These are phyloP conservation scores for Clunio marinus DNA, from an alignment of 2,888 invertebrate genomes.

Conservation along the genomic window DNA sequence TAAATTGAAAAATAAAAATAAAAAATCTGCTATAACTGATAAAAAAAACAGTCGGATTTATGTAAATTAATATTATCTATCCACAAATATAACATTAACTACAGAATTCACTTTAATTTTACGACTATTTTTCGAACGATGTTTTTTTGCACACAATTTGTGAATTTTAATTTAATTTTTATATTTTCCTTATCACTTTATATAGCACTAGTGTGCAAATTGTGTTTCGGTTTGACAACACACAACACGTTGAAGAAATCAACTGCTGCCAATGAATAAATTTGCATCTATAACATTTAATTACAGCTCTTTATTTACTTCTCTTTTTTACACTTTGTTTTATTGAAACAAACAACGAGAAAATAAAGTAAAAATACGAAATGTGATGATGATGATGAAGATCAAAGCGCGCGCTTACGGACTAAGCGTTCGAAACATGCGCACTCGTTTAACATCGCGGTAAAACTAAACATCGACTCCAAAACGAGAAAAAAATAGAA, in stretches of 20 bases:
- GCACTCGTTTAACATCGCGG: conserved; percentile 41
- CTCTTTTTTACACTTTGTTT: not conserved
- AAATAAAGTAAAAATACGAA: too few species aligned
- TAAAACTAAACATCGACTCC: conserved; percentile 37
- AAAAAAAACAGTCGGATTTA: not conserved
- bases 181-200: not conserved
- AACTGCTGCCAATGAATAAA: conserved; percentile 25
- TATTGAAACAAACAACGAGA: not conserved
- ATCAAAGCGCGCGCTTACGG: conserved; percentile 32
- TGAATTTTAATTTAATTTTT: not conserved
- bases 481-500: conserved; percentile 32
- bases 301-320: conserved; percentile 18
- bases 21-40: not conserved
- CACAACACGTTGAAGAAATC: conserved; percentile 4
- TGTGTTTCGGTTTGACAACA: not conserved
- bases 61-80: not conserved
- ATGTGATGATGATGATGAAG: not conserved
- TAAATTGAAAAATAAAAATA: not conserved
- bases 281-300: conserved; percentile 32
- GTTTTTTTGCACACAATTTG: conserved; percentile 7
- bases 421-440: conserved; percentile 39
- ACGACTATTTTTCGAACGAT: not conserved
- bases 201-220: not conserved
- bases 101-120: not conserved
- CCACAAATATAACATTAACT: not conserved